Conservation (phyloP, 1,140 invertebrate genomes). For the Carposina sasakii region DNA sequence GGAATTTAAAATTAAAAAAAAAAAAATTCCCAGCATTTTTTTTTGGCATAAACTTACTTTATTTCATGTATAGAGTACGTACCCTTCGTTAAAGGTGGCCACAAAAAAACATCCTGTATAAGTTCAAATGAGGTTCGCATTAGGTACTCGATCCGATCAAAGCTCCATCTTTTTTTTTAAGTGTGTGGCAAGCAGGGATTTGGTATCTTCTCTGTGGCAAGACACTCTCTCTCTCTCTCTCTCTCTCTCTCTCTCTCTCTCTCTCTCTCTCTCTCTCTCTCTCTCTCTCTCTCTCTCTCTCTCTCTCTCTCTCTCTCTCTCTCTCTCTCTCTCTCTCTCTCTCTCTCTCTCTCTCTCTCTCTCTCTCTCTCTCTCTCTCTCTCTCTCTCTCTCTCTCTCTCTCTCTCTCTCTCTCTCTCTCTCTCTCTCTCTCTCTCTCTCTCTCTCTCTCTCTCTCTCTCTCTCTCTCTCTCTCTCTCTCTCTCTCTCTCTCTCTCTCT, state of each 20-base stretch:
- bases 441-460: not conserved
- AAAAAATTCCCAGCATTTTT: too few species aligned
- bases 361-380: not conserved
- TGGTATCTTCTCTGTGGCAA: too few species aligned
- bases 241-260: not conserved
- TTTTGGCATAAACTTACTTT: too few species aligned
- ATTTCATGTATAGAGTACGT: too few species aligned
- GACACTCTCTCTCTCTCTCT: not conserved
- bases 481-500: not conserved
- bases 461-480: not conserved
- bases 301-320: not conserved
- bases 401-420: not conserved
- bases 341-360: not conserved
- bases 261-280: not conserved
- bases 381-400: not conserved
- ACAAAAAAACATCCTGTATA: too few species aligned
- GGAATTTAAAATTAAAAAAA: too few species aligned
- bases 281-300: not conserved
- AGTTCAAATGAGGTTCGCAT: too few species aligned
- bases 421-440: not conserved
- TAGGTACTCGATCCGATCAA: too few species aligned
- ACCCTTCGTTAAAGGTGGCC: too few species aligned
- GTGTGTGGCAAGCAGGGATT: too few species aligned
- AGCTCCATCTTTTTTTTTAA: too few species aligned
- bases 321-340: not conserved